Evolutionary conservation across 2,888 invertebrate genomes (phyloP).

Genomic region (Tipula vernalis): DNA sequence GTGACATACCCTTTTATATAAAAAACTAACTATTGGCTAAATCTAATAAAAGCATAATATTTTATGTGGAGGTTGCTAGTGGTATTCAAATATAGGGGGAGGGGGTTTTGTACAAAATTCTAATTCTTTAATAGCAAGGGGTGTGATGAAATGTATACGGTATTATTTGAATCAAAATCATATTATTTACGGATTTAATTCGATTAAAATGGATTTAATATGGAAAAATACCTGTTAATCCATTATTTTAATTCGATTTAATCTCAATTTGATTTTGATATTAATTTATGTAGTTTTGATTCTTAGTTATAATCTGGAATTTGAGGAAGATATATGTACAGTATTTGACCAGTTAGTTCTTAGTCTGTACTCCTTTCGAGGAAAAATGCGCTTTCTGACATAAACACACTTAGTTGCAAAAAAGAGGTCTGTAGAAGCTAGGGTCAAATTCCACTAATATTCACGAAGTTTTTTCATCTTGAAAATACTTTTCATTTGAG

Average conservation of each 20-base stretch:
- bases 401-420: too few relatives aligned
- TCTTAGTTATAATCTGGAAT: neutral
- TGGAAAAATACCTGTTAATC: neutral
- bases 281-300: neutral
- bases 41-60: neutral
- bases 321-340: neutral
- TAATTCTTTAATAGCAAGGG: neutral
- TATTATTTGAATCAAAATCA: neutral
- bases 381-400: too few relatives aligned
- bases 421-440: too few relatives aligned
- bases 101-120: neutral
- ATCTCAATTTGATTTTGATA: neutral
- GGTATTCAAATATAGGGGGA: neutral
- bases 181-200: conserved; percentile 5
- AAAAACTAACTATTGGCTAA: neutral
- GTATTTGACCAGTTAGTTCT: too few relatives aligned
- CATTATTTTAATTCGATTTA: neutral
- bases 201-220: neutral
- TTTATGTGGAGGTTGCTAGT: neutral
- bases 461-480: too few relatives aligned
- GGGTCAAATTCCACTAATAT: too few relatives aligned
- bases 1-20: neutral
- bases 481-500: too few relatives aligned
- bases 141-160: neutral
- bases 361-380: neutral